Conservation (phyloP, 2,113 vertebrate species). For the Heterocephalus glaber region DNA sequence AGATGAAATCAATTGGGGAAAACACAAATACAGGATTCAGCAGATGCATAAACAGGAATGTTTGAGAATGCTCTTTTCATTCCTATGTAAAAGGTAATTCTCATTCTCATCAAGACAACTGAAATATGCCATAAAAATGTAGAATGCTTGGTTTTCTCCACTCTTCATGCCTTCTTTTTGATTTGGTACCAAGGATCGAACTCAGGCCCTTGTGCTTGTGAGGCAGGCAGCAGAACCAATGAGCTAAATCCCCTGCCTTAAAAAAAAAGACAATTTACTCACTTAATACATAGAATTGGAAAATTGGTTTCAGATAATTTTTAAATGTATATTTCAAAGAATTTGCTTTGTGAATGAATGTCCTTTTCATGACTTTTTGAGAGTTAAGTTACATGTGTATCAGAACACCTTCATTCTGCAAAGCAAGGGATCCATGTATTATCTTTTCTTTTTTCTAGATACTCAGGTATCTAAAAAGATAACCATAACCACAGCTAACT, state of each 20-base stretch:
- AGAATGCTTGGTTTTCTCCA: background rate
- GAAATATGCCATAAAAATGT: background rate
- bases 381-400: background rate
- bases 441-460: conserved; percentile 6
- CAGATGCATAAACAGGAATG: background rate
- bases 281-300: background rate
- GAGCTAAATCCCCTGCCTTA: too few species aligned
- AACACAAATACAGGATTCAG: background rate
- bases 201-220: too few species aligned
- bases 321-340: background rate
- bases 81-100: background rate
- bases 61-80: background rate
- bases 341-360: background rate
- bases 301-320: conserved; percentile 5
- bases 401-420: background rate
- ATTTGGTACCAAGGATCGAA: too few species aligned
- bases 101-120: background rate
- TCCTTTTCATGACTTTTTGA: background rate
- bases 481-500: background rate
- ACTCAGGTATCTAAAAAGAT: background rate
- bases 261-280: background rate
- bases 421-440: background rate
- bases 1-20: background rate
- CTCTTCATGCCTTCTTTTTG: background rate
- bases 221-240: too few species aligned